These are phyloP conservation scores for Lordiphosa andalusiaca DNA, from an alignment of 2,888 invertebrate species.

Conservation along the genomic window DNA sequence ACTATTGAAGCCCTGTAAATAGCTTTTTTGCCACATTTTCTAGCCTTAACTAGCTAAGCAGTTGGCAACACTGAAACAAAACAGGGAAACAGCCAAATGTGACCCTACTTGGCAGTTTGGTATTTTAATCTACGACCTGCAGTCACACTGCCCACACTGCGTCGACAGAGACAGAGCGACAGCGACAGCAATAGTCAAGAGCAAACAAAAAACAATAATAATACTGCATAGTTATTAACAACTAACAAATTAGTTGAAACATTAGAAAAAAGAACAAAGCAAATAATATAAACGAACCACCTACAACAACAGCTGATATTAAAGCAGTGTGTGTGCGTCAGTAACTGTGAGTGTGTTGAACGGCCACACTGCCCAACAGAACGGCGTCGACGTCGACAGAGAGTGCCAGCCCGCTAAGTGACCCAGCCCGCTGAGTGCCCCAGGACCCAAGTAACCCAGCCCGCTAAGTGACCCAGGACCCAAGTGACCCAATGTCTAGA, in stretches of 20 bases:
- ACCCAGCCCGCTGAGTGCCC: too few species aligned
- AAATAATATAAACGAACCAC: not conserved
- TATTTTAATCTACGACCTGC: not conserved
- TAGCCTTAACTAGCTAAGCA: too few species aligned
- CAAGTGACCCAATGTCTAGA: too few species aligned
- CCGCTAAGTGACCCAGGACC: too few species aligned
- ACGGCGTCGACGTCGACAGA: not conserved
- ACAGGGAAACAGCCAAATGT: too few species aligned
- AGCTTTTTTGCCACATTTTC: too few species aligned
- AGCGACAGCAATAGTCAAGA: conserved; percentile 2
- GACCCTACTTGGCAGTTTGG: too few species aligned
- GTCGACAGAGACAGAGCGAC: conserved; percentile 7
- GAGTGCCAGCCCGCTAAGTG: too few species aligned
- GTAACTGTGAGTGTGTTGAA: not conserved
- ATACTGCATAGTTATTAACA: not conserved
- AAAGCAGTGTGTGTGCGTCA: not conserved
- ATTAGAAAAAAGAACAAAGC: not conserved
- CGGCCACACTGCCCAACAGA: not conserved
- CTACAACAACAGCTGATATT: not conserved
- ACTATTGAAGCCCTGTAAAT: too few species aligned
- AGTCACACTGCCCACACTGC: conserved; percentile 4
- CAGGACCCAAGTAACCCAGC: too few species aligned
- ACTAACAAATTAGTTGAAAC: not conserved
- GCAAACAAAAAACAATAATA: conserved; percentile 11
- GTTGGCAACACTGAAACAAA: too few species aligned